Conservation (phyloP, 2,888 invertebrate species). For the Morpho achilles region DNA sequence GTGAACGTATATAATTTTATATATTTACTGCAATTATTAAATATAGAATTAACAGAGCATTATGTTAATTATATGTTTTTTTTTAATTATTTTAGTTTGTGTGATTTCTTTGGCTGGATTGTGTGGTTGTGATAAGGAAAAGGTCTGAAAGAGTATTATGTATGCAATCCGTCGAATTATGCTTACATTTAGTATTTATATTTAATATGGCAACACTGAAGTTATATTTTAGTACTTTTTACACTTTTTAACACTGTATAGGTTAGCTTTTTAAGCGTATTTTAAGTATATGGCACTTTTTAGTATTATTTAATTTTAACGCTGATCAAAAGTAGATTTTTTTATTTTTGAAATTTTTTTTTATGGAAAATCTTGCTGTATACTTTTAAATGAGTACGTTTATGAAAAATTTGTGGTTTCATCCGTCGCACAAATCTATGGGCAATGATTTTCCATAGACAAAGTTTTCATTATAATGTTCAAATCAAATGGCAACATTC, state of each 20-base stretch:
- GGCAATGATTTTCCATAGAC: conserved; percentile 26
- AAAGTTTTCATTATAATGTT: conserved; percentile 21
- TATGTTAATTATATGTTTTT: background rate
- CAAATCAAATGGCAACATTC: conserved; percentile 37
- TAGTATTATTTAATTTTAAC: conserved; percentile 16
- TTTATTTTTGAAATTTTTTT: conserved; percentile 5
- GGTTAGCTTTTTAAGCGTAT: conserved; percentile 3
- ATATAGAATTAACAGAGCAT: too few relatives aligned
- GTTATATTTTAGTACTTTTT: conserved; percentile 35
- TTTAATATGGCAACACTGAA: conserved; percentile 12
- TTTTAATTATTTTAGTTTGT: conserved; percentile 7
- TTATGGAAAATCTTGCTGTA: background rate
- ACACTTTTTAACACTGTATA: conserved; percentile 35
- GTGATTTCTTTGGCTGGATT: conserved; percentile 16
- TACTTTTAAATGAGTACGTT: too few relatives aligned
- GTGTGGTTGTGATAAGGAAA: conserved; percentile 27
- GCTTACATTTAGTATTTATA: conserved; percentile 20
- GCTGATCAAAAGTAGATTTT: conserved; percentile 12
- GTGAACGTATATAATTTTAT: too few relatives aligned
- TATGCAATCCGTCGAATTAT: conserved; percentile 26
- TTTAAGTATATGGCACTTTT: conserved; percentile 13
- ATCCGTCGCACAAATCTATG: conserved; percentile 10
- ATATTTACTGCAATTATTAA: too few relatives aligned
- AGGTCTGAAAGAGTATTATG: conserved; percentile 17
- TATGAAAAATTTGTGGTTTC: background rate